Evolutionary conservation across 92 coral and sea anemone genomes (phyloP).

Genomic region (Bergia sp.): DNA sequence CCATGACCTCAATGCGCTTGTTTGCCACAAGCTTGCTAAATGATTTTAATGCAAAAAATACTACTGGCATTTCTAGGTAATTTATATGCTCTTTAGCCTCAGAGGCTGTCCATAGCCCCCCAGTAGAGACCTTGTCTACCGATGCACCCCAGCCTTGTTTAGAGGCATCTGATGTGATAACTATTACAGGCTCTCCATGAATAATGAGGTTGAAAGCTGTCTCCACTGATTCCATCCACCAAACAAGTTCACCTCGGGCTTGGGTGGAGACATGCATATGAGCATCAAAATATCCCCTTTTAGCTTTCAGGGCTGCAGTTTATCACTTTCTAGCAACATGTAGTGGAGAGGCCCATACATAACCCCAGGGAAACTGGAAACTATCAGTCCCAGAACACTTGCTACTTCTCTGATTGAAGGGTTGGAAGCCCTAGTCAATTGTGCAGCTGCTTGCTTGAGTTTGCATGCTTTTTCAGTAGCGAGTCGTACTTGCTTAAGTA

Average conservation of each 20-base stretch:
- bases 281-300: conserved; percentile 38
- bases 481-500: neutral
- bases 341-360: conserved; percentile 58
- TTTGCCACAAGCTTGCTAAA: too few species aligned
- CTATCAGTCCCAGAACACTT: conserved; percentile 46
- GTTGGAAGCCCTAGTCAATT: too few species aligned
- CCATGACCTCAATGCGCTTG: too few species aligned
- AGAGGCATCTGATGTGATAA: conserved; percentile 50
- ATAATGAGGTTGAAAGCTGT: conserved; percentile 45
- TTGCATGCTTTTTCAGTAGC: neutral
- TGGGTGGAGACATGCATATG: neutral
- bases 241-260: conserved; percentile 44
- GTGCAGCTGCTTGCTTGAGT: neutral
- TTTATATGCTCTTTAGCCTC: conserved; percentile 62
- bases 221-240: conserved; percentile 56
- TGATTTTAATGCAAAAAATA: neutral
- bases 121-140: conserved; percentile 12
- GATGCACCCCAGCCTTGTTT: conserved; percentile 48
- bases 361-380: conserved; percentile 60
- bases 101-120: conserved; percentile 46
- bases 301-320: conserved; percentile 40
- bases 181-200: conserved; percentile 1
- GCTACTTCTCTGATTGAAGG: too few species aligned
- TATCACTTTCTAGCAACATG: conserved; percentile 45
- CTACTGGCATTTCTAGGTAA: conserved; percentile 60